These are phyloP conservation scores for Andinoacara biseriatus DNA, from an alignment of 2,113 vertebrate genomes.

Conservation along the genomic window DNA sequence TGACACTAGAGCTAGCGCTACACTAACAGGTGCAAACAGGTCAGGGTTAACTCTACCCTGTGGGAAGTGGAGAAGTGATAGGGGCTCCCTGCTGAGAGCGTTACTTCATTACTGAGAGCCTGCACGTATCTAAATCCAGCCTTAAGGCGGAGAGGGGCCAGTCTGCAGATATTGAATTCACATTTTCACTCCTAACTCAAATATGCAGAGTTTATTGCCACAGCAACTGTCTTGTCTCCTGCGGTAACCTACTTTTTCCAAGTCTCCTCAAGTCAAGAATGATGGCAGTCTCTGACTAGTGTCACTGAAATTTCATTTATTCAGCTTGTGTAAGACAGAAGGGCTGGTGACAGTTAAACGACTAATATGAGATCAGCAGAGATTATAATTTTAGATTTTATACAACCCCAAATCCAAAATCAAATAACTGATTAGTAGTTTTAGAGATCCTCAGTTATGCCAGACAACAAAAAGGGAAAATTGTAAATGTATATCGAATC, in stretches of 20 bases:
- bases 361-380: background rate
- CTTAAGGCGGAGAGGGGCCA: constrained; percentile 19
- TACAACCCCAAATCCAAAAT: background rate
- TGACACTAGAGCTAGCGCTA: background rate
- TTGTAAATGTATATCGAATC: no score
- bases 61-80: background rate
- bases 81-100: constrained; percentile 17
- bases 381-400: constrained; percentile 2
- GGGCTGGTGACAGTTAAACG: constrained; percentile 6
- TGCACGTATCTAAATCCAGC: constrained; percentile 15
- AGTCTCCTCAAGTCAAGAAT: constrained; percentile 26
- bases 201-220: constrained; percentile 53
- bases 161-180: constrained; percentile 49
- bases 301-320: constrained; percentile 31
- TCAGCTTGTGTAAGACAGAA: constrained; percentile 13
- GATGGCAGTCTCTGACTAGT: constrained; percentile 20
- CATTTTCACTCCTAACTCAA: constrained; percentile 44
- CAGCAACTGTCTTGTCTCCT: constrained; percentile 51
- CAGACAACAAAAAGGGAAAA: background rate
- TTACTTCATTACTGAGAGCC: constrained; percentile 31
- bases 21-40: constrained; percentile 23
- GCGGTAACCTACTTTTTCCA: constrained; percentile 37
- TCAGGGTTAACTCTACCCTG: background rate
- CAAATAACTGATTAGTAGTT: background rate
- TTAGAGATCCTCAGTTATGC: background rate